Evolutionary conservation across 2,113 vertebrate genomes (phyloP).

Genomic region (Merops nubicus): DNA sequence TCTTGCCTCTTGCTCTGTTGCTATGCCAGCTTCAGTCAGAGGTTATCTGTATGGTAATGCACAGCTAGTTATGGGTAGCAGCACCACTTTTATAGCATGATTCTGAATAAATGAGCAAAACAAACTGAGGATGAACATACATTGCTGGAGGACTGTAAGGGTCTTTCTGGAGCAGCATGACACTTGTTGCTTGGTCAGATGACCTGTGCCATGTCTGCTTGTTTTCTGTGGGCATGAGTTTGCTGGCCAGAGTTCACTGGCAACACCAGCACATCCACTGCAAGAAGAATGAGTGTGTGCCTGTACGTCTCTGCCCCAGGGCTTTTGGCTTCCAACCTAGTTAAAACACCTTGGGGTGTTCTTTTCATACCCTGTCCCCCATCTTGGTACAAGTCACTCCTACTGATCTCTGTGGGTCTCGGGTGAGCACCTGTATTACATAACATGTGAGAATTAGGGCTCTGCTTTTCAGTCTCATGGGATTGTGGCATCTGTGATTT

Average conservation of each 20-base stretch:
- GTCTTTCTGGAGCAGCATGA: not conserved
- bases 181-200: not conserved
- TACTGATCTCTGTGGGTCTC: not conserved
- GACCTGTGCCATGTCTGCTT: not conserved
- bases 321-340: not conserved
- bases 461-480: not conserved
- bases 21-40: not conserved
- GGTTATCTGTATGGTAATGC: not conserved
- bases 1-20: not conserved
- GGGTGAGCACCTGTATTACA: rapidly evolving
- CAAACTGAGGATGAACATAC: not conserved
- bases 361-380: not conserved
- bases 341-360: not conserved
- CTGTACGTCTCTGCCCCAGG: rapidly evolving
- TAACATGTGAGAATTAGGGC: not conserved
- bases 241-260: not conserved
- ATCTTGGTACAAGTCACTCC: not conserved
- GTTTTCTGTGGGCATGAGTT: not conserved
- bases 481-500: not conserved
- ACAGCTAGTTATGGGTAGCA: not conserved
- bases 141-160: not conserved
- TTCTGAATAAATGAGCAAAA: not conserved
- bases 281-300: not conserved
- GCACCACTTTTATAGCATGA: not conserved
- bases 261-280: not conserved